Evolutionary conservation across 2,797 vertebrate genomes (phyloP).

Genomic region (Podargus strigoides): DNA sequence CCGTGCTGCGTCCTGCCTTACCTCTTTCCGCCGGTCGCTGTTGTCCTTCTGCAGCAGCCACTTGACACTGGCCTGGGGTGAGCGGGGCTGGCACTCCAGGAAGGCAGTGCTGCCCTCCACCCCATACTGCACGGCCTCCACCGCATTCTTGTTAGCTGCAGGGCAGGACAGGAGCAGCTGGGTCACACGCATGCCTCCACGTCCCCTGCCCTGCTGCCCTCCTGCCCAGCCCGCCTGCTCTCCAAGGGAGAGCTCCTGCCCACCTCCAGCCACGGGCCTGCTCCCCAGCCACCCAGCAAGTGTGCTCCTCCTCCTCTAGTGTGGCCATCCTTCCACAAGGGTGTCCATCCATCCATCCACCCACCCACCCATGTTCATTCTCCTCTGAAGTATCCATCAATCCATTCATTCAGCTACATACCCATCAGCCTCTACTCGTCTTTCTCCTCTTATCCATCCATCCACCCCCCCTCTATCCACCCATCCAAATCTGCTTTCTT

Average conservation of each 20-base stretch:
- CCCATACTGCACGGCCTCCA: constrained; percentile 91
- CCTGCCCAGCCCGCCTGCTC: not conserved
- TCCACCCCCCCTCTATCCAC: no score
- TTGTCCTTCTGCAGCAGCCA: constrained; percentile 97
- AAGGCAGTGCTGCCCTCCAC: constrained; percentile 96
- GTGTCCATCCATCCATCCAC: no score
- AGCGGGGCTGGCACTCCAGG: constrained; percentile 94
- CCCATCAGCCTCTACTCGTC: not conserved
- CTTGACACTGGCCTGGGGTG: constrained; percentile 91
- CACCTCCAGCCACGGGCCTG: not conserved
- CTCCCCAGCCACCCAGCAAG: not conserved
- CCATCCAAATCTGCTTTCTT: not conserved
- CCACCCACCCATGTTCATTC: not conserved
- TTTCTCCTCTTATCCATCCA: no score
- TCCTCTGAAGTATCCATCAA: not conserved
- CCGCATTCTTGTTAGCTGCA: constrained; percentile 88
- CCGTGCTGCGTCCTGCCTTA: constrained; percentile 11
- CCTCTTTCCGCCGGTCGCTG: constrained; percentile 94
- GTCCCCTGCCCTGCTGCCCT: not conserved
- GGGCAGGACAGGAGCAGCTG: not conserved
- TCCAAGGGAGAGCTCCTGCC: not conserved
- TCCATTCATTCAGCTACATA: not conserved
- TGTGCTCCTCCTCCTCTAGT: not conserved
- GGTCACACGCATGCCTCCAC: accelerated
- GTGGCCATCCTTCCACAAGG: not conserved